Evolutionary conservation across 2,797 vertebrate genomes (phyloP), one percentile per base, ranked within the genome.

Genomic region (Nothura maculosa): DNA sequence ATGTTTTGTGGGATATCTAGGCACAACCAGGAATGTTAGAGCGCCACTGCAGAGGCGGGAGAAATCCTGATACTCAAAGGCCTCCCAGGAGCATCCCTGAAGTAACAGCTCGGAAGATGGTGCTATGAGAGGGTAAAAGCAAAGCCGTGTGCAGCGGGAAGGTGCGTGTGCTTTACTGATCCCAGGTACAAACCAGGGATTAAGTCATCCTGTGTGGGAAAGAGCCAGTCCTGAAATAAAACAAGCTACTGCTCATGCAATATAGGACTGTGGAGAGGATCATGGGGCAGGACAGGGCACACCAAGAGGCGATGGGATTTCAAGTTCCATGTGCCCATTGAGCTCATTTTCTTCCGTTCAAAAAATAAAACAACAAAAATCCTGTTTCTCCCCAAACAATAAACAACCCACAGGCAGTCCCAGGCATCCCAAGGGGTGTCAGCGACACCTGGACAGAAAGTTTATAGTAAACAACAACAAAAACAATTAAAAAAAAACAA

Each of bases 271-370:
- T 25, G 13, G 12, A 21, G 12, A 83, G 28, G 9, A 80, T 22
- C 13, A 20, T 5, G 63, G 0, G 1, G 38, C 20, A 17, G 55
- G 12, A 19, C 47, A 48, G 12, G 6, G 47, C 47, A 48, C 47
- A 73, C 42, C 4, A 17, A 73, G 50, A 69, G 24, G 38, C 1
- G 2, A 74, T 10, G 34, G 7, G 5, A 2, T 43, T 80, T 43
- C 57, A 16, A 55, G 22, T 50, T 70, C 47, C 32, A 30, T 10
- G 7, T 0, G 1, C 10, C 21, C 4, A 14, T 50, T 68, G 30
- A 69, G 14, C 66, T 25, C 25, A 21, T 68, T 45, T 72, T 73
- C 32, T 66, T 74, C 43, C 32, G 74, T 80, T 77, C 27, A 90
- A 84, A 52, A 30, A 54, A 18, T 28, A 52, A 52, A 50, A 27